These are phyloP conservation scores for Drosophila repleta DNA, from an alignment of 1,140 invertebrate species.

Conservation along the genomic window DNA sequence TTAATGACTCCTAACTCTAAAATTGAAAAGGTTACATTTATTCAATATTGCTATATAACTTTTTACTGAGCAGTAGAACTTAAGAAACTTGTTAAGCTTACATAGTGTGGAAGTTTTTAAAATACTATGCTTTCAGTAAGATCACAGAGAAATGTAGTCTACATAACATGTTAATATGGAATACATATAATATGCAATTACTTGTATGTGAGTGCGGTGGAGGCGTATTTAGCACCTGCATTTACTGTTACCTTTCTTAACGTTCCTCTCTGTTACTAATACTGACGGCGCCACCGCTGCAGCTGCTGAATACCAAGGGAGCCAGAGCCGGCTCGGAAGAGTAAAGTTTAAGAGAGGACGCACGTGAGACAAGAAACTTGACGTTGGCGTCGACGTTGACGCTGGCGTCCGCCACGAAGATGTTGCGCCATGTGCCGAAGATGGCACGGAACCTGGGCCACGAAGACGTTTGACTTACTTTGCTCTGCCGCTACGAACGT, in stretches of 20 bases:
- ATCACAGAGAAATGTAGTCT: too few species aligned
- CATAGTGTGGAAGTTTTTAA: too few species aligned
- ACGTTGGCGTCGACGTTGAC: constrained; percentile 45
- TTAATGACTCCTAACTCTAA: too few species aligned
- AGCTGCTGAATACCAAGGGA: not conserved
- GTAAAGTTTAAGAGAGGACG: constrained; percentile 55
- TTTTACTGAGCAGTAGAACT: too few species aligned
- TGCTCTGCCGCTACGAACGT: constrained; percentile 44
- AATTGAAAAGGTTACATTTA: too few species aligned
- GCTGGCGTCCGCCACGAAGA: constrained; percentile 41
- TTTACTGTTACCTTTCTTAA: not conserved
- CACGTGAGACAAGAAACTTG: constrained; percentile 8
- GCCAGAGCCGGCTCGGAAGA: constrained; percentile 18
- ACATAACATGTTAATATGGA: too few species aligned
- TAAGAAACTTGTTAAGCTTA: too few species aligned
- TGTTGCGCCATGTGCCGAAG: constrained; percentile 32
- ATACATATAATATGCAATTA: not conserved
- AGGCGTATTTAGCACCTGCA: not conserved
- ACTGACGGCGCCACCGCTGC: not conserved
- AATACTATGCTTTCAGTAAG: too few species aligned
- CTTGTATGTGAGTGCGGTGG: not conserved
- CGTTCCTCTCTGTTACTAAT: not conserved
- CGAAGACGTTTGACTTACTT: constrained; percentile 79
- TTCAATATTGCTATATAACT: too few species aligned
- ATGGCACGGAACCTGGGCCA: constrained; percentile 21